Evolutionary conservation across 2,888 invertebrate species (phyloP).

Genomic region (Diaphora mendica): DNA sequence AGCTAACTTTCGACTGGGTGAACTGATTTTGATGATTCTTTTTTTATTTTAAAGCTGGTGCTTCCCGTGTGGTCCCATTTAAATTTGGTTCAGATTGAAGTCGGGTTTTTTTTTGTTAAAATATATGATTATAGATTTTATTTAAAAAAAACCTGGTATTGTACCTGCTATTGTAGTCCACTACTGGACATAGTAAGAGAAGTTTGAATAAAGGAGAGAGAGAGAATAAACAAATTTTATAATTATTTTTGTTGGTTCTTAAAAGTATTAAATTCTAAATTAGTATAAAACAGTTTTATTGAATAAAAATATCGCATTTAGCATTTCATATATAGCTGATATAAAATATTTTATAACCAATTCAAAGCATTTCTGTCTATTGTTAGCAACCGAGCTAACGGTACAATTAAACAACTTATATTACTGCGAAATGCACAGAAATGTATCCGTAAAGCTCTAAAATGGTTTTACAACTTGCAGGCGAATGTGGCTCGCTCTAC

Average conservation of each 20-base stretch:
- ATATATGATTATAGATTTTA: too few species aligned
- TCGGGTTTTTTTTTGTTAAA: too few species aligned
- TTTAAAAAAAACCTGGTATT: too few species aligned
- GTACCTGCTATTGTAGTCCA: too few species aligned
- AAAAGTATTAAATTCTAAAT: neutral
- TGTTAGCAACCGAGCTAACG: neutral
- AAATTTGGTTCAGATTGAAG: too few species aligned
- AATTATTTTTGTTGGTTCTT: neutral
- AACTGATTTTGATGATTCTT: too few species aligned
- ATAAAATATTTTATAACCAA: neutral
- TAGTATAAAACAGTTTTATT: neutral
- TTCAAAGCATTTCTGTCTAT: neutral
- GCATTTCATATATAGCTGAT: neutral
- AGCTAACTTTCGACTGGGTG: too few species aligned
- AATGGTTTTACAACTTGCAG: slow-evolving; percentile 1
- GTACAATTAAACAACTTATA: neutral
- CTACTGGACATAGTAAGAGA: too few species aligned
- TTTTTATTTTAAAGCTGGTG: too few species aligned
- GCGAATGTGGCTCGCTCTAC: neutral
- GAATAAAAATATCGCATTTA: neutral
- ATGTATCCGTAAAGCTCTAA: too few species aligned
- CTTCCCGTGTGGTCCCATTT: too few species aligned
- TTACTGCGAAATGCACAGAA: neutral
- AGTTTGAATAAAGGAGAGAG: too few species aligned
- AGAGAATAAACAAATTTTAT: neutral